Evolutionary conservation across 1,140 invertebrate species (phyloP).

Genomic region (Copidosoma floridanum): DNA sequence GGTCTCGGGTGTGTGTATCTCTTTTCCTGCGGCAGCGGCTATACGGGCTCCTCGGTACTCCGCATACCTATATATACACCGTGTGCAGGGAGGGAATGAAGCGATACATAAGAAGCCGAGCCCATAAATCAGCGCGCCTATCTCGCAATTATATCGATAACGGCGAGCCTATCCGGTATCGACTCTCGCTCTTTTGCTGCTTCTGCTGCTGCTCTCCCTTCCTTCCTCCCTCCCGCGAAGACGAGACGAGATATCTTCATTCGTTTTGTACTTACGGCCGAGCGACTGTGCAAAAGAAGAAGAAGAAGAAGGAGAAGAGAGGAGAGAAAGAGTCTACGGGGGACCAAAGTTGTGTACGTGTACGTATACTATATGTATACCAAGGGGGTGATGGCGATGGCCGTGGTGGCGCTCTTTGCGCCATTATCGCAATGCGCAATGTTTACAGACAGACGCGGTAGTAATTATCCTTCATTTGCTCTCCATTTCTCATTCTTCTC

Average conservation of each 20-base stretch:
- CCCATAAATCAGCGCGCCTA: constrained; percentile 41
- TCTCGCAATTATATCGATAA: constrained; percentile 52
- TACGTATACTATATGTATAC: too few species aligned
- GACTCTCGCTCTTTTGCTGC: constrained; percentile 23
- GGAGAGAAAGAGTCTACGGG: too few species aligned
- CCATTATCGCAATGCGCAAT: constrained; percentile 18
- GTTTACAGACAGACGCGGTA: constrained; percentile 16
- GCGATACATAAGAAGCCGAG: constrained; percentile 38
- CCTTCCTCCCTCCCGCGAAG: constrained; percentile 12
- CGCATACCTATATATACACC: too few species aligned
- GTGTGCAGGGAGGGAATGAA: constrained; percentile 6
- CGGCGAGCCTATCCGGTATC: constrained; percentile 41
- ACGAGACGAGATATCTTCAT: constrained; percentile 42
- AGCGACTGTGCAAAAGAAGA: too few species aligned
- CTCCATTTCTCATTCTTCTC: not conserved
- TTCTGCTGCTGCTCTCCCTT: too few species aligned
- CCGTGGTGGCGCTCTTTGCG: too few species aligned
- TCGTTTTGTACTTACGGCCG: constrained; percentile 10
- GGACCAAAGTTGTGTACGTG: too few species aligned
- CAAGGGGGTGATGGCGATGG: too few species aligned
- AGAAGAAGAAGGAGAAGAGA: too few species aligned
- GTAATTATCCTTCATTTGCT: constrained; percentile 26
- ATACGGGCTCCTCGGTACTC: too few species aligned
- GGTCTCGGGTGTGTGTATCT: too few species aligned
- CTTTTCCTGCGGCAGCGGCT: not conserved